Percentiles rank a stretch among this genome's conserved stretches.
Conservation (phyloP, 2,113 vertebrate species). For the Archilochus colubris region DNA sequence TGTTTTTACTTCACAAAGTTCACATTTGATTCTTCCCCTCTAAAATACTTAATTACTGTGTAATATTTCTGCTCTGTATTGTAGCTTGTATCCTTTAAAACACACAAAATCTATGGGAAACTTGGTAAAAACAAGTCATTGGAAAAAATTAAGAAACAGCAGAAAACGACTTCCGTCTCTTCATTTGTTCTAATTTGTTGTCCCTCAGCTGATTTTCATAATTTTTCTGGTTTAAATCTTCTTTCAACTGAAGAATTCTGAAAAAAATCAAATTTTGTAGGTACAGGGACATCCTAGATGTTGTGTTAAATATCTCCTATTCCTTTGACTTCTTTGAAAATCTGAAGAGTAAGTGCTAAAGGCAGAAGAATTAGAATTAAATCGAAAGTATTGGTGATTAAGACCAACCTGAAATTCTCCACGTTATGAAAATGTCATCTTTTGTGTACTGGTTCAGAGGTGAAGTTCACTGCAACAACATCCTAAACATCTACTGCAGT, state of each 20-base stretch:
- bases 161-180: not conserved
- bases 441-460: not conserved
- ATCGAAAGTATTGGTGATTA: not conserved
- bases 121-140: not conserved
- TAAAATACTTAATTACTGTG: not conserved
- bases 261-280: not conserved
- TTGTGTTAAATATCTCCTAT: not conserved
- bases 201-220: not conserved
- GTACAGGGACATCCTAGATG: not conserved
- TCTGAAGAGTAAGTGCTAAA: not conserved
- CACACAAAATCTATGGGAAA: not conserved
- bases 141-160: not conserved
- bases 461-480: not conserved
- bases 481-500: not conserved
- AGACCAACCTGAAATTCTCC: slow-evolving; percentile 1
- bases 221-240: not conserved
- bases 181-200: not conserved
- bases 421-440: not conserved
- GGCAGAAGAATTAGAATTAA: not conserved
- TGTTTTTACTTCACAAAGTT: not conserved
- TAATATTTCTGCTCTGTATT: not conserved
- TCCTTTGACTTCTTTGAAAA: not conserved
- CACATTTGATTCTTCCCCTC: not conserved
- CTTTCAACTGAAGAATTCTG: not conserved
- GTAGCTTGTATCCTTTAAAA: not conserved